Conservation (phyloP, 2,797 vertebrate genomes). For the Setipinna tenuifilis region DNA sequence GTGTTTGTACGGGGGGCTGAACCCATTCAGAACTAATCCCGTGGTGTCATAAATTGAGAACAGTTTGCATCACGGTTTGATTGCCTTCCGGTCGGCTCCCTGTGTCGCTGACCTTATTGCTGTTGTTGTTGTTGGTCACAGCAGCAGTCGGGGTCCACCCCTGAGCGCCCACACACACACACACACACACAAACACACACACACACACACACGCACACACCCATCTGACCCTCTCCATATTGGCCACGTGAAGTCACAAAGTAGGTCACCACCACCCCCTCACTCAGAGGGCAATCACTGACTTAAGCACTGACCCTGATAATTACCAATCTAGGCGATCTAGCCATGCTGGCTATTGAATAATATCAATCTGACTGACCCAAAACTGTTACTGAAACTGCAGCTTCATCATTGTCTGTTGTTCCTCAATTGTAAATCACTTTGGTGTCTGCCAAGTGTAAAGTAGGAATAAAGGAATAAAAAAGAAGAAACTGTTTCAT, state of each 20-base stretch:
- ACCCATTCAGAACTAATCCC: constrained; percentile 7
- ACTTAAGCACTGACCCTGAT: background rate
- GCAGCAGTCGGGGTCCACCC: too few species aligned
- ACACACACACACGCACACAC: background rate
- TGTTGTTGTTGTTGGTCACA: background rate
- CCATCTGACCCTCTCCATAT: constrained; percentile 1
- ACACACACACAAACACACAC: background rate
- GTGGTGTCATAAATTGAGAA: constrained; percentile 45
- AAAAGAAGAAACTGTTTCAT: background rate
- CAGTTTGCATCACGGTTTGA: constrained; percentile 49
- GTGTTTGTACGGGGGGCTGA: background rate
- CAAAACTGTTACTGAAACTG: background rate
- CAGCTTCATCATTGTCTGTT: too few species aligned
- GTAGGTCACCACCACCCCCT: background rate
- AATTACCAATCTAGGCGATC: background rate
- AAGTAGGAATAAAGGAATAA: background rate
- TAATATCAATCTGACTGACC: background rate
- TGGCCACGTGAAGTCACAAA: background rate
- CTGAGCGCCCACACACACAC: too few species aligned
- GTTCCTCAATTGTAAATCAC: too few species aligned
- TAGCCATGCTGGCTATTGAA: background rate
- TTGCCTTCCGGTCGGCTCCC: constrained; percentile 33
- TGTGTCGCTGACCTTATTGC: constrained; percentile 43
- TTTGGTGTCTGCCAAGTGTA: too few species aligned
- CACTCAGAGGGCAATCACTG: background rate